These are phyloP conservation scores for Eidolon dupreanum DNA, from an alignment of 2,797 vertebrate species.

Conservation along the genomic window DNA sequence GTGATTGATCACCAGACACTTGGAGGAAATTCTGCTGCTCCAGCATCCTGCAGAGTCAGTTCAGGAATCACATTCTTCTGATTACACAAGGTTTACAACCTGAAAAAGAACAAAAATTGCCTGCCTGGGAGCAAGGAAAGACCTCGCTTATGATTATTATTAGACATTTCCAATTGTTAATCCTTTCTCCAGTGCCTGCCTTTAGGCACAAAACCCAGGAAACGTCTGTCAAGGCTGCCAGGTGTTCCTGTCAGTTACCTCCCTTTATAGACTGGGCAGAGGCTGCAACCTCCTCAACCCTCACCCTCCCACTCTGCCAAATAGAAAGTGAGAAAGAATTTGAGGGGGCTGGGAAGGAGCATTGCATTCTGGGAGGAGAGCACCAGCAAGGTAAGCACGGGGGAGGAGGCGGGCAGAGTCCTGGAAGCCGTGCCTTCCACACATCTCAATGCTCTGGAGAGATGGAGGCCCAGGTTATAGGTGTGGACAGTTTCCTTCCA, in stretches of 20 bases:
- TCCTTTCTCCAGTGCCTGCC: background rate
- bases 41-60: background rate
- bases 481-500: background rate
- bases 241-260: too few relatives aligned
- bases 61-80: background rate
- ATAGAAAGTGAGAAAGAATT: background rate
- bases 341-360: background rate
- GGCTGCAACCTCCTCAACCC: too few relatives aligned
- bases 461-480: background rate
- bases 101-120: background rate
- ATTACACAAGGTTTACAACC: background rate
- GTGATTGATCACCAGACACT: background rate
- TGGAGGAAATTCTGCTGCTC: background rate
- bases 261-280: background rate
- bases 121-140: background rate
- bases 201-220: background rate
- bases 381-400: rapidly evolving
- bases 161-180: background rate
- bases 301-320: background rate
- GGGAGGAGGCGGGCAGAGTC: background rate
- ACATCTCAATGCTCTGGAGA: background rate
- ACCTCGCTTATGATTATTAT: background rate
- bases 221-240: background rate
- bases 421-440: background rate
- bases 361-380: background rate